Evolutionary conservation across 2,888 invertebrate species (phyloP), one percentile per base, ranked within the genome.

Genomic region (Trichogramma evanescens): DNA sequence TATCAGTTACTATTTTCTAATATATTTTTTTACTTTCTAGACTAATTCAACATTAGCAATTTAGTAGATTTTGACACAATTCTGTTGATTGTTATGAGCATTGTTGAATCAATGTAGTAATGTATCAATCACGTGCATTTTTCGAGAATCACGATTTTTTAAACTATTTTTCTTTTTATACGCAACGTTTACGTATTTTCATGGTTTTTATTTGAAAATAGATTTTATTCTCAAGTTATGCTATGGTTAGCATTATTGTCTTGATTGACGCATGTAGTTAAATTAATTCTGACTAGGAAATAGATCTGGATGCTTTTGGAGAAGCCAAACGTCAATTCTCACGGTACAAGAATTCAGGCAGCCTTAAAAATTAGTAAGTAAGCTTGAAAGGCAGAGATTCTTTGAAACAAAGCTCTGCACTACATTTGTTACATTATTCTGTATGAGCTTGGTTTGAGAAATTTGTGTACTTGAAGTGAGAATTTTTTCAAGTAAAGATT

Each of bases 401-500:
- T 53, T 38, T 52, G 8, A 55, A 57, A 55, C 46, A 7, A 54
- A 40, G 59, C 57, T 63, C 51, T 58, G 55, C 40, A 40, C 44
- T 13, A 53, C 52, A 51, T 52, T 5, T 45, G 6, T 41, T 6
- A 53, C 40, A 56, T 13, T 13, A 13, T 13, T 13, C 13, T 61
- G 63, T 61, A 61, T 54, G 56, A 58, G 61, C 53, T 55, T 59
- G 58, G 48, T 62, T 59, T 44, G 51, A 66, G 51, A 60, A 57
- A 59, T 49, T 63, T 53, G 54, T 65, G 67, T 67, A 70, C 68
- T 70, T 43, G 63, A 58, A 67, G 59, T 52, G 48, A 45, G 51
- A 50, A 49, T 54, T 50, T 54, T 48, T 54, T 53, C 6, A 48
- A 53, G 26, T 8, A 44, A 44, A 46, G 49, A 49, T 10, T 40